Evolutionary conservation across 2,113 vertebrate genomes (phyloP).

Genomic region (Tonatia bakeri): DNA sequence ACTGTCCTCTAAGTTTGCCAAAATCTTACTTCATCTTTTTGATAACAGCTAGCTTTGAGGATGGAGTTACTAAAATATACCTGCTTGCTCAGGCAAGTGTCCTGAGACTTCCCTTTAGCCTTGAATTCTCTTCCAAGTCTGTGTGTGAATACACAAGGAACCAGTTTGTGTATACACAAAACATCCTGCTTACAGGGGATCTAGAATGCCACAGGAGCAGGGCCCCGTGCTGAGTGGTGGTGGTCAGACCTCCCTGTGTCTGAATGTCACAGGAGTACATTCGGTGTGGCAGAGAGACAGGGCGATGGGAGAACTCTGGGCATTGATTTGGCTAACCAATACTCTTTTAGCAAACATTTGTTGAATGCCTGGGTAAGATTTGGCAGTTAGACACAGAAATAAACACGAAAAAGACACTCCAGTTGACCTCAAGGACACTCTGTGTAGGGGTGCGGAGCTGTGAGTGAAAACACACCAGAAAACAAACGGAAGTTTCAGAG

Average conservation of each 20-base stretch:
- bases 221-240: neutral
- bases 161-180: neutral
- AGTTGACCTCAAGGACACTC: neutral
- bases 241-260: neutral
- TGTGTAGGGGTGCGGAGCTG: too few relatives aligned
- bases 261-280: neutral
- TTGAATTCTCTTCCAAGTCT: neutral
- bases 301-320: neutral
- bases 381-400: neutral
- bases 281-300: neutral
- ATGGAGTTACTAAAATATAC: neutral
- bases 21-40: slow-evolving; percentile 57
- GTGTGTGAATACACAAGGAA: neutral
- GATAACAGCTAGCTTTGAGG: slow-evolving; percentile 8
- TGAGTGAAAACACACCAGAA: neutral
- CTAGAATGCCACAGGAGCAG: neutral
- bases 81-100: neutral
- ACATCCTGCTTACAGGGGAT: neutral
- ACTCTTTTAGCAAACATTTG: neutral
- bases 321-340: neutral
- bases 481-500: neutral
- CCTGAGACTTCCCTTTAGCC: neutral
- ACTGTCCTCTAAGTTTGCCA: neutral
- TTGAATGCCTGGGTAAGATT: neutral
- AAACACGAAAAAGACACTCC: neutral